phyloP scores from a whole-genome alignment of 2,888 invertebrate species.

The Agonopterix arenella region DNA sequence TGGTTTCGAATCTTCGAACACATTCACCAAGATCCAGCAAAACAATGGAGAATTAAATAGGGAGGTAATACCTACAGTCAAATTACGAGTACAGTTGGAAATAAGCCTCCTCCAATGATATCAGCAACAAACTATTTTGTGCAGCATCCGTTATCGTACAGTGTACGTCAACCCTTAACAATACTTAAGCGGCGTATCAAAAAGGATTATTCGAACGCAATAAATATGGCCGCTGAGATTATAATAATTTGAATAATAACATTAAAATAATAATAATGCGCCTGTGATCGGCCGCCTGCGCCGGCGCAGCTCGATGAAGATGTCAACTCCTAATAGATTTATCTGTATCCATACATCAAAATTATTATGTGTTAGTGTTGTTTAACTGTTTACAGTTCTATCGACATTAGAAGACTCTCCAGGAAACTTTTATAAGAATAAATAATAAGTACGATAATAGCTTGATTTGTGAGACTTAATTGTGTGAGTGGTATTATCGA shows the following conservation, averaged over 20 bases:
- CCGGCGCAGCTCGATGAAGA: constrained; percentile 25
- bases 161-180: constrained; percentile 23
- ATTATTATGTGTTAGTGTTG: constrained; percentile 42
- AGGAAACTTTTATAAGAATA: too few species aligned
- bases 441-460: too few species aligned
- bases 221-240: constrained; percentile 68
- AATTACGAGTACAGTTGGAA: too few species aligned
- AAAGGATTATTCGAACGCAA: constrained; percentile 60
- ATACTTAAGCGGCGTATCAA: constrained; percentile 64
- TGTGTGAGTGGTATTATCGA: constrained; percentile 21
- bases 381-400: constrained; percentile 19
- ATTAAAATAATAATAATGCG: constrained; percentile 66
- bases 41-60: too few species aligned
- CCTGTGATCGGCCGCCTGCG: constrained; percentile 36
- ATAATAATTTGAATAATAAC: constrained; percentile 73
- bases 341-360: constrained; percentile 51
- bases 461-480: too few species aligned
- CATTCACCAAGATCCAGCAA: too few species aligned
- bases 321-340: constrained; percentile 67
- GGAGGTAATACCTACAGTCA: too few species aligned
- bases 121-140: too few species aligned
- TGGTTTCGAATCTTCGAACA: too few species aligned
- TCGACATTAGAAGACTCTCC: too few species aligned
- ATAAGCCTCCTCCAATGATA: too few species aligned
- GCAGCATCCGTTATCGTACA: not conserved